phyloP scores from a whole-genome alignment of 2,797 vertebrate species.

The Taenioides sp. region DNA sequence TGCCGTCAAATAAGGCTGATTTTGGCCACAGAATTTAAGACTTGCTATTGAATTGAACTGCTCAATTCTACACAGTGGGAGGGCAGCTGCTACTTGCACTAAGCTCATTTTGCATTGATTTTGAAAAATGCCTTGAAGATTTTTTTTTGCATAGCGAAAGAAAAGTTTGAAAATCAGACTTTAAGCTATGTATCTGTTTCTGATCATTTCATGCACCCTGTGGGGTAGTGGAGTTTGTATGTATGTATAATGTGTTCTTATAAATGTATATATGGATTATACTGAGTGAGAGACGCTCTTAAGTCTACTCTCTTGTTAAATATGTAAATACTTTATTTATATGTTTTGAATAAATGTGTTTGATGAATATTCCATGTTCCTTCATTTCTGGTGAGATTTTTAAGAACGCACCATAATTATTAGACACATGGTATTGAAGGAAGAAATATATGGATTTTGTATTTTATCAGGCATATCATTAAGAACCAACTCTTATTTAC shows the following conservation, averaged over 20 bases:
- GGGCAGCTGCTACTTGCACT: background rate
- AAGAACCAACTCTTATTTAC: too few relatives aligned
- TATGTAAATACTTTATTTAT: slow-evolving; percentile 3
- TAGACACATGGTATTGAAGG: background rate
- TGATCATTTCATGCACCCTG: background rate
- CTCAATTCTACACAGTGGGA: background rate
- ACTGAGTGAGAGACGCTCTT: background rate
- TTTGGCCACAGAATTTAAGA: background rate
- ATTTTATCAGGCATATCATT: too few relatives aligned
- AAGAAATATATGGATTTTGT: background rate
- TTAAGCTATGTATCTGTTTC: background rate
- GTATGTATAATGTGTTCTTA: too few relatives aligned
- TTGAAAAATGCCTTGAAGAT: background rate
- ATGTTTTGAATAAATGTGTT: slow-evolving; percentile 1
- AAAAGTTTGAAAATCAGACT: background rate
- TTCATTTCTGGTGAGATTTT: background rate
- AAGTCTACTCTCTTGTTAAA: background rate
- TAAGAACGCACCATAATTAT: background rate
- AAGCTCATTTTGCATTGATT: background rate
- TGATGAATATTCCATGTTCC: background rate
- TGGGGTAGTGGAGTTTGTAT: background rate
- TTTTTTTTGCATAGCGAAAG: too few relatives aligned
- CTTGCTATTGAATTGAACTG: background rate
- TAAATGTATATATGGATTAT: slow-evolving; percentile 1
- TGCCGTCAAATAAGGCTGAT: background rate